Evolutionary conservation across 1,140 invertebrate genomes (phyloP), one percentile per base, ranked within the genome.

Genomic region (Ephestia elutella): DNA sequence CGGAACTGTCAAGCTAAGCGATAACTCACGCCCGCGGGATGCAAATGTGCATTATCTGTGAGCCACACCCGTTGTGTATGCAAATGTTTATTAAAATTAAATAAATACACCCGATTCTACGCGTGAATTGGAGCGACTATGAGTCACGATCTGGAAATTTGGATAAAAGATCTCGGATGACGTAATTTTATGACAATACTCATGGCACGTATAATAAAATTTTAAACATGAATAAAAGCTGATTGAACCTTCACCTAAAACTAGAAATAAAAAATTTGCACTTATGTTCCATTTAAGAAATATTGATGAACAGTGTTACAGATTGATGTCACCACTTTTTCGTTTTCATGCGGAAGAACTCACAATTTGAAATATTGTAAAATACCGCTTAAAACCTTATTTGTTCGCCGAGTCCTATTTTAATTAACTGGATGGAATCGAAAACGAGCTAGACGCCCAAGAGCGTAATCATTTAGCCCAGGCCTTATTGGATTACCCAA

Each of bases 1-100:
- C 50, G 50, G 19, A 53, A 20, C 50, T 25, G 19, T 21, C 50
- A 21, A 38, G 60, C 55, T 75, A 71, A 63, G 54, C 76, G 70
- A 84, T 82, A 80, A 79, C 59, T 80, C 75, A 78, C 67, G n/a
- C 59, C 65, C 62, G 59, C 57, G 60, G 49, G 53, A 60, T 54
- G 79, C 79, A 82, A 84, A 84, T 80, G 65, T 57, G 51, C 70
- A 79, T 82, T 84, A 84, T 84, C 81, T 66, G 75, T 59, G 50
- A 5, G 53, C 51, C 68, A 60, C 78, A 79, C 70, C 68, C 72
- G 63, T 65, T 62, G 69, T 59, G 56, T 77, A 77, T 81, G 77
- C 72, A 75, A 81, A 84, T 77, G 75, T 76, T 77, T 84, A 80
- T 82, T 84, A 84, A 82, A 84, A 82, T 82, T 78, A 82, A 78